A percentile compares a stretch with the other conserved stretches of the same genome.
These are phyloP conservation scores for Henicopernis longicauda DNA, from an alignment of 2,113 vertebrate species.

Conservation along the genomic window DNA sequence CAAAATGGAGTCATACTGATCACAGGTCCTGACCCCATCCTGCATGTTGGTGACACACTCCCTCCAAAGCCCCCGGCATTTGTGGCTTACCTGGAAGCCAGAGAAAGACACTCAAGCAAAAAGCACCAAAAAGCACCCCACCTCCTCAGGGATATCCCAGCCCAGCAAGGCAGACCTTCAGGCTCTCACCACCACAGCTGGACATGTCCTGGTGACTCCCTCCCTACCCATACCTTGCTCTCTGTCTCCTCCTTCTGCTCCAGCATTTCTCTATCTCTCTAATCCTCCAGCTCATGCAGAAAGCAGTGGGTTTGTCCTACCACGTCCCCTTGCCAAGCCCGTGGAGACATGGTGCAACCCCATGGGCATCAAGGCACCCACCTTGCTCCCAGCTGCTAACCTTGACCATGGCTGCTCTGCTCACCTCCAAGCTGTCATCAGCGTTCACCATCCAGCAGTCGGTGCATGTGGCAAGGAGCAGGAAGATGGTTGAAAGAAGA, in stretches of 20 bases:
- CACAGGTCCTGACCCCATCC: slow-evolving; percentile 73
- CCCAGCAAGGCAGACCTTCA: background rate
- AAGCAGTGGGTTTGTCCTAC: background rate
- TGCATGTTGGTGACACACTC: slow-evolving; percentile 76
- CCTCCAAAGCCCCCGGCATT: slow-evolving; percentile 74
- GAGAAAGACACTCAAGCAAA: background rate
- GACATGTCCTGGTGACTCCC: background rate
- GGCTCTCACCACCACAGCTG: background rate
- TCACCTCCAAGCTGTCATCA: slow-evolving; percentile 77
- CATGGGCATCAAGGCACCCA: background rate
- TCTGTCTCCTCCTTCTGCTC: background rate
- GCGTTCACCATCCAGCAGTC: slow-evolving; percentile 79
- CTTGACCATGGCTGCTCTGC: background rate
- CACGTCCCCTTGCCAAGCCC: background rate
- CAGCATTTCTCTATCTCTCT: background rate
- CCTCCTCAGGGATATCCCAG: background rate
- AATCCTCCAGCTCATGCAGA: background rate
- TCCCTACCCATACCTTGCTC: background rate
- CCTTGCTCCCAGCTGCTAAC: background rate
- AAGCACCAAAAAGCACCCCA: background rate
- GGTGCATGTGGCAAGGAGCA: slow-evolving; percentile 70
- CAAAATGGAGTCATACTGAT: slow-evolving; percentile 76
- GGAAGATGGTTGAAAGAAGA: slow-evolving; percentile 66
- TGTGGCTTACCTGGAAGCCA: slow-evolving; percentile 70
- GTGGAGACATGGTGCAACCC: background rate